Base-by-base conservation (phyloP, 2,888 invertebrate species). In the Clanis bilineata region DNA sequence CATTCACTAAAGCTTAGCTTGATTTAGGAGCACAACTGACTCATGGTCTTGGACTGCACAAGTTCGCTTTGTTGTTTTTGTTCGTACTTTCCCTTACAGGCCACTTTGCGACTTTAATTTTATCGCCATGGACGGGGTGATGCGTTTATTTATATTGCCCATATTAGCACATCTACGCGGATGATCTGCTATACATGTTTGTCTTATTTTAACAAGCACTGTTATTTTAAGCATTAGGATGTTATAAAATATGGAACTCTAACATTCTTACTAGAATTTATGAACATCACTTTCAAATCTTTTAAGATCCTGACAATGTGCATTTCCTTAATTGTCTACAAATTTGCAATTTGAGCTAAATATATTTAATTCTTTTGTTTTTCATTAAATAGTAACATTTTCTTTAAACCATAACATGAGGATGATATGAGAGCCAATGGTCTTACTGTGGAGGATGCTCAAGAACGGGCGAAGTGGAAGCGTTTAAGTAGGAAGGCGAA, bases 31-130 rank as follows among this genome's bases (percentile, higher is more conserved):
- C 32, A 32, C 18, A 21, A 32, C 51, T 51, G 51, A 51, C 51
- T 51, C 51, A 51, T 32, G 18, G 18, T 51, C 18, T 10, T 51
- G 18, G 51, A 18, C 51, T 51, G 51, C 51, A 32, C 18, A 51
- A 51, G 32, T 18, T 41, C 18, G 15, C 51, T 51, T 51, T 51
- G 51, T 51, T 51, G 32, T 32, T 51, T 51, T 51, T 51, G 28
- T 32, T 51, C 2, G 18, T 51, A 32, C 51, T 51, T 51, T 51
- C 51, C 18, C 18, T 51, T 18, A 32, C 51, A 51, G 28, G 51
- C 51, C 28, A 51, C 32, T 56, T 57, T 58, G 62, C 65, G 61
- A 38, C 58, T 56, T 44, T 58, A 59, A 62, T 62, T 57, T 69
- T 69, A 69, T 67, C 56, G 10, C 36, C 61, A 36, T 57, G 55